Percentiles rank a stretch among this genome's conserved stretches.
Conservation (phyloP, 2,113 vertebrate species). For the Neotoma lepida region DNA sequence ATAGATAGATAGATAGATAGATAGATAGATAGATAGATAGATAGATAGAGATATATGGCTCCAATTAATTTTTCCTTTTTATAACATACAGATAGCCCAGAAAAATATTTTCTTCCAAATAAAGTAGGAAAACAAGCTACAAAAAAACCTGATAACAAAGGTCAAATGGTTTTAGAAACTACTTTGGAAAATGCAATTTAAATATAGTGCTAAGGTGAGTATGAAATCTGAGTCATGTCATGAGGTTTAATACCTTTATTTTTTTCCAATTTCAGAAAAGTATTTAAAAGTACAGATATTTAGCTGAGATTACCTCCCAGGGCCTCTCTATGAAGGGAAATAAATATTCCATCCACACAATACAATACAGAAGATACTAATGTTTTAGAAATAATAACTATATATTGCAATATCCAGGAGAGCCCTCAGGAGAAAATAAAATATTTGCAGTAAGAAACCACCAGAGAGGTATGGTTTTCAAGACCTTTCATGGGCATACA, state of each 20-base stretch:
- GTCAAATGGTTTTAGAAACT: not conserved
- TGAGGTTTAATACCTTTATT: not conserved
- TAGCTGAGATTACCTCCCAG: constrained; percentile 11
- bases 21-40: not conserved
- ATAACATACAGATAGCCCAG: not conserved
- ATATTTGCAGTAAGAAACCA: not conserved
- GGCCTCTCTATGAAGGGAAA: not conserved
- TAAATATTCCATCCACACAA: not conserved
- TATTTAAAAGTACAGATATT: not conserved
- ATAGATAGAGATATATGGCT: no score
- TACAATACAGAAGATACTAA: not conserved
- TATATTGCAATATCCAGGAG: not conserved
- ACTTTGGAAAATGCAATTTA: not conserved
- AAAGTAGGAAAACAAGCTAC: not conserved
- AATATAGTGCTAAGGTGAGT: not conserved
- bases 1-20: not conserved
- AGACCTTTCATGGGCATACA: not conserved
- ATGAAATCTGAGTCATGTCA: constrained; percentile 23
- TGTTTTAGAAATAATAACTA: not conserved
- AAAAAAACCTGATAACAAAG: not conserved
- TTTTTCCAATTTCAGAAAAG: constrained; percentile 16
- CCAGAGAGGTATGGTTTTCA: not conserved
- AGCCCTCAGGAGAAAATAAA: not conserved
- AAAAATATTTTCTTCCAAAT: not conserved
- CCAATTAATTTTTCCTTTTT: not conserved